Evolutionary conservation across 2,113 vertebrate species (phyloP), one percentile per base, ranked within the genome.

Genomic region (Sphyrna mokarran): DNA sequence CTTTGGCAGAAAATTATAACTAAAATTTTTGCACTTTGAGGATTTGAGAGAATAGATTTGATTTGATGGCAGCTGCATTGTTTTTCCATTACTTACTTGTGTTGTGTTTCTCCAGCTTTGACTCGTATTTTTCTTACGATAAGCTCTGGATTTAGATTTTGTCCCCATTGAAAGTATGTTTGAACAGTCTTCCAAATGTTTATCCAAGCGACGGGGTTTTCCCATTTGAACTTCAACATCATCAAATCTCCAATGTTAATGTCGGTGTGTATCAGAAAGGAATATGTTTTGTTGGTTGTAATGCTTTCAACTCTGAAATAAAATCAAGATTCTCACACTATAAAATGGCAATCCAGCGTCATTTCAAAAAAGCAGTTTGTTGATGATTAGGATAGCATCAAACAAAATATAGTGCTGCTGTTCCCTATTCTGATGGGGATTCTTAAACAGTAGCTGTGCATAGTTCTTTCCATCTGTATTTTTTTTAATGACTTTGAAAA

Each of bases 21-120:
- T 66, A 66, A n/a, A 37, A 66, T n/a, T 66, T n/a, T 0, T 66
- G 89, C n/a, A 22, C 18, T 22, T 66, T 22, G 66, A 66, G 89
- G 18, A 91, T 91, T n/a, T 37, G 33, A 68, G 61, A 66, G 89
- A 93, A 66, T 93, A 61, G 48, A 93, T 68, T 66, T 93, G 89
- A 66, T 66, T 93, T 22, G 16, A 66, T 93, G 33, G 66, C 63
- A n/a, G 40, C n/a, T 76, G 86, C 68, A 68, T 10, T 9, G n/a
- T 76, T 72, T 68, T 68, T 26, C 23, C 58, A 69, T 18, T 40
- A 97, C 97, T 97, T 98, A 98, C 98, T 98, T 99, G 91, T 98
- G 96, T 96, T 99, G 99, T 0, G 98, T 99, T 96, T 99, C 98
- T 26, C 99, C 99, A n/a, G 98, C 98, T 97, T 98, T 99, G 96